phyloP scores from a whole-genome alignment of 2,888 invertebrate genomes.

The Toxonevra muliebris region DNA sequence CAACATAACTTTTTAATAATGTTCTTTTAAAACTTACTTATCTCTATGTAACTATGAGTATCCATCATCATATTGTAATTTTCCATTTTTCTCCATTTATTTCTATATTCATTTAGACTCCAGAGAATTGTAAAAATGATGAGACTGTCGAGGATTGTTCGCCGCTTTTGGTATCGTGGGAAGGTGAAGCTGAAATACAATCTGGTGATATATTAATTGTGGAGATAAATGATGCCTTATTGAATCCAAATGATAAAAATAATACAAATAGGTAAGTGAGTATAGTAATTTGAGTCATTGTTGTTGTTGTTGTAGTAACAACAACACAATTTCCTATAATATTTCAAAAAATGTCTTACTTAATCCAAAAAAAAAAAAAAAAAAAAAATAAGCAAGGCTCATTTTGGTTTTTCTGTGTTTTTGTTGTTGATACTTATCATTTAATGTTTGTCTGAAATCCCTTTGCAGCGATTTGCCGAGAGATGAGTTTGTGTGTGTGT shows the following conservation, averaged over 20 bases:
- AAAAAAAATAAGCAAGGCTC: too few relatives aligned
- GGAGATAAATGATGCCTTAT: conserved; percentile 73
- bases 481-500: not conserved
- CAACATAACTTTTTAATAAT: not conserved
- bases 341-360: too few relatives aligned
- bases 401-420: too few relatives aligned
- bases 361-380: too few relatives aligned
- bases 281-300: not conserved
- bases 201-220: conserved; percentile 78
- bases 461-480: too few relatives aligned
- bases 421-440: too few relatives aligned
- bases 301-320: not conserved
- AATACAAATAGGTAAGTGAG: conserved; percentile 53
- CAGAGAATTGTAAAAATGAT: conserved; percentile 62
- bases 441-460: too few relatives aligned
- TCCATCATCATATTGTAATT: conserved; percentile 1
- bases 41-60: not conserved
- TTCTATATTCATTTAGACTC: conserved; percentile 51
- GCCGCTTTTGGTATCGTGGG: conserved; percentile 72
- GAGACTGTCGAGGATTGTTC: conserved; percentile 66
- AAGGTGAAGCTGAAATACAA: conserved; percentile 75
- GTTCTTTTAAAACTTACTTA: too few relatives aligned
- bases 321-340: too few relatives aligned
- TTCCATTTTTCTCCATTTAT: conserved; percentile 25
- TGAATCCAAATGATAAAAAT: conserved; percentile 60